Evolutionary conservation across 1,140 invertebrate genomes (phyloP).

Genomic region (Ostrea edulis): DNA sequence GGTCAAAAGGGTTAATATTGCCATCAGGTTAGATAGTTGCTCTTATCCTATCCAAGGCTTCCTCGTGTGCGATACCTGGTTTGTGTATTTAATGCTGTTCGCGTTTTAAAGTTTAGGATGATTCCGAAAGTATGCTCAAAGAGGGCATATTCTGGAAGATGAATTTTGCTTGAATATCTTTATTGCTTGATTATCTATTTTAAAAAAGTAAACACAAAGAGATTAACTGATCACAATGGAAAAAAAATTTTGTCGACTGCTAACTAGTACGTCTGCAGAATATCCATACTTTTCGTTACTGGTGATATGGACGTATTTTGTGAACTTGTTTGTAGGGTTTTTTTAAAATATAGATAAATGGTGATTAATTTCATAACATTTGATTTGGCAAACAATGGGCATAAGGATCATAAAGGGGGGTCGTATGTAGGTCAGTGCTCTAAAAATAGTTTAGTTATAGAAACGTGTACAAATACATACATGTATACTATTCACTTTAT

Average conservation of each 20-base stretch:
- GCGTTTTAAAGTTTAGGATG: slow-evolving; percentile 20
- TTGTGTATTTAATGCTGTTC: neutral
- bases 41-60: neutral
- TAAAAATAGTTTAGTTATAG: slow-evolving; percentile 11
- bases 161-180: slow-evolving; percentile 30
- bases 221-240: neutral
- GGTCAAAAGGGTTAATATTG: slow-evolving; percentile 28
- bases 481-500: neutral
- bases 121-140: slow-evolving; percentile 19
- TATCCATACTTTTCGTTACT: neutral
- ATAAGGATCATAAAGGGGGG: neutral
- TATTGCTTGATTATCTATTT: slow-evolving; percentile 28
- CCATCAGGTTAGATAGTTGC: neutral
- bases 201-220: slow-evolving; percentile 12
- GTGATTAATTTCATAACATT: slow-evolving; percentile 9
- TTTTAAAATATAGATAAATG: neutral
- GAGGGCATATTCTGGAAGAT: neutral
- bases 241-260: slow-evolving; percentile 2
- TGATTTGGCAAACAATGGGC: slow-evolving; percentile 12
- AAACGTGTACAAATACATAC: neutral
- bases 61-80: neutral
- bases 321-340: neutral
- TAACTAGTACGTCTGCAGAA: neutral
- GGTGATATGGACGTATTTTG: neutral
- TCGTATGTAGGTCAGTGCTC: slow-evolving; percentile 22